A percentile compares a stretch with the other conserved stretches of the same genome.
These are phyloP conservation scores for Oncopeltus fasciatus DNA, from an alignment of 1,140 invertebrate genomes.

Conservation along the genomic window DNA sequence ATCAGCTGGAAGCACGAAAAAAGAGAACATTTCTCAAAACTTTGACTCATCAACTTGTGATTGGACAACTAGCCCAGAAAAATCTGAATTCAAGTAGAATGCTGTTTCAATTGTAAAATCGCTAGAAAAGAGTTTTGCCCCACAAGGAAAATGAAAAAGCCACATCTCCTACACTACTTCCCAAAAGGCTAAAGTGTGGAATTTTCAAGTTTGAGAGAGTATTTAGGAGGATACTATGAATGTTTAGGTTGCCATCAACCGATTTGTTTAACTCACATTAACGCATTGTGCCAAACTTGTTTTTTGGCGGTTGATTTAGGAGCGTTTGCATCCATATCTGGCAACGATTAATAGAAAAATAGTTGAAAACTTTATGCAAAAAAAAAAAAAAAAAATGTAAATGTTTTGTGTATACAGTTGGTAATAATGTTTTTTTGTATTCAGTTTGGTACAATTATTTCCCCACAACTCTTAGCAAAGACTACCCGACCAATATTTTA, in stretches of 20 bases:
- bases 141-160: background rate
- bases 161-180: background rate
- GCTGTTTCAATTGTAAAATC: background rate
- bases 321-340: background rate
- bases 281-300: background rate
- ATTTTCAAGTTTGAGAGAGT: background rate
- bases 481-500: background rate
- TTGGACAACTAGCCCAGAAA: background rate
- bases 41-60: background rate
- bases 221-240: background rate
- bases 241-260: background rate
- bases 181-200: background rate
- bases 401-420: background rate
- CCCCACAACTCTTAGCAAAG: background rate
- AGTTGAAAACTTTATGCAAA: background rate
- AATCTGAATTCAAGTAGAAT: background rate
- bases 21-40: background rate
- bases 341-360: background rate
- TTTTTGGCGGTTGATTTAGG: background rate
- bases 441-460: background rate
- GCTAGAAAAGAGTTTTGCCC: background rate
- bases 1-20: background rate
- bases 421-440: background rate
- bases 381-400: background rate
- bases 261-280: background rate